Conservation (phyloP, 2,888 invertebrate species). For the Scrobipalpa costella region DNA sequence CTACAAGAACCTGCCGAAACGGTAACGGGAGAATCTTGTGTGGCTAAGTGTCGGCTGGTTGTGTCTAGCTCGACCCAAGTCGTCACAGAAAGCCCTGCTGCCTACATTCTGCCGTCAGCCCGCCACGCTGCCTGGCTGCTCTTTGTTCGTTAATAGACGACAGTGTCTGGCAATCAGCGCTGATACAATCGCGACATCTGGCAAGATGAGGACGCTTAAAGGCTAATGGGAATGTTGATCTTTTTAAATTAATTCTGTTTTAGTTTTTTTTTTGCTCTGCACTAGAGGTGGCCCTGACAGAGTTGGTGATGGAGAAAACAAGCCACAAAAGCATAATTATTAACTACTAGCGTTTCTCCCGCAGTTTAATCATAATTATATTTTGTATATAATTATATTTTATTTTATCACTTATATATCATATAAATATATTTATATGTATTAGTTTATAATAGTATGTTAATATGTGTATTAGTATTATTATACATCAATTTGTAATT, state of each 20-base stretch:
- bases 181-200: slow-evolving; percentile 9
- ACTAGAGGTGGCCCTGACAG: too few relatives aligned
- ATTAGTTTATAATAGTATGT: too few relatives aligned
- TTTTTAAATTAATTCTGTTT: neutral
- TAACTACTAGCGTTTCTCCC: too few relatives aligned
- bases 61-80: slow-evolving; percentile 9
- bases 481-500: too few relatives aligned
- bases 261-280: neutral
- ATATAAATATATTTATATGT: too few relatives aligned
- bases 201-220: neutral
- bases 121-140: slow-evolving; percentile 52
- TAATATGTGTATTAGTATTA: too few relatives aligned
- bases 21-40: neutral
- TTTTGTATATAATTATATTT: too few relatives aligned
- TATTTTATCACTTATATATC: too few relatives aligned
- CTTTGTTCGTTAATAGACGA: slow-evolving; percentile 67
- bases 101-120: slow-evolving; percentile 40
- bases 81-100: neutral
- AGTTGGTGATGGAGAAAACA: too few relatives aligned
- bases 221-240: slow-evolving; percentile 5
- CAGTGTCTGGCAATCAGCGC: slow-evolving; percentile 44
- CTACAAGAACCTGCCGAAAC: neutral
- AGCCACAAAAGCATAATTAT: too few relatives aligned
- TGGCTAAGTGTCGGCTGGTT: neutral
- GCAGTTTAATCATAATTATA: too few relatives aligned